These are phyloP conservation scores for Deilephila elpenor DNA, from an alignment of 2,888 invertebrate species.

Conservation along the genomic window DNA sequence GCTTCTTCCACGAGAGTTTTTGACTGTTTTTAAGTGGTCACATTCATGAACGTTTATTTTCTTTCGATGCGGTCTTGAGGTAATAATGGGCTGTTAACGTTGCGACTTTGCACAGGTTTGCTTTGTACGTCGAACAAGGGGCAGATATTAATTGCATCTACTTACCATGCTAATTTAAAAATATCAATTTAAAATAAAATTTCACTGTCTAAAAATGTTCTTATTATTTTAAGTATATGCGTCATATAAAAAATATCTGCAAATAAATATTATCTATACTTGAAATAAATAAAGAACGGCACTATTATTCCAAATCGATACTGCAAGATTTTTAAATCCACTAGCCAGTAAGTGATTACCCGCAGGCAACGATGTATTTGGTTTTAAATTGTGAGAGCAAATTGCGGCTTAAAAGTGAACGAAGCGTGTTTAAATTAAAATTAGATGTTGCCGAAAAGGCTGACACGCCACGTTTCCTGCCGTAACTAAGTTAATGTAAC, in stretches of 20 bases:
- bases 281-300: too few species aligned
- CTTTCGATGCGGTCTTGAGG: conserved; percentile 14
- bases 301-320: neutral
- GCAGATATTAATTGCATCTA: too few species aligned
- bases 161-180: too few species aligned
- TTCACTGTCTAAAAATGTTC: too few species aligned
- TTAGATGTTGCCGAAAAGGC: conserved; percentile 56
- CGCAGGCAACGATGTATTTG: conserved; percentile 12
- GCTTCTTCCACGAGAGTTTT: conserved; percentile 28
- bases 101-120: neutral
- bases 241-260: too few species aligned
- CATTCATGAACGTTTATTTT: conserved; percentile 21
- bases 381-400: conserved; percentile 31
- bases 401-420: conserved; percentile 40
- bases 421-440: conserved; percentile 52
- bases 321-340: neutral
- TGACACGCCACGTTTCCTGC: conserved; percentile 47
- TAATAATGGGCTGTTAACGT: neutral
- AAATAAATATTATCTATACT: neutral
- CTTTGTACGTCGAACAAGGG: neutral
- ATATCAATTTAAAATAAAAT: too few species aligned
- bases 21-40: conserved; percentile 28
- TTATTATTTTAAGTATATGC: too few species aligned
- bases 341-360: neutral
- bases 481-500: conserved; percentile 64